A percentile compares a stretch with the other conserved stretches of the same genome.
Conservation (phyloP, 2,113 vertebrate genomes). For the Centropus bengalensis region DNA sequence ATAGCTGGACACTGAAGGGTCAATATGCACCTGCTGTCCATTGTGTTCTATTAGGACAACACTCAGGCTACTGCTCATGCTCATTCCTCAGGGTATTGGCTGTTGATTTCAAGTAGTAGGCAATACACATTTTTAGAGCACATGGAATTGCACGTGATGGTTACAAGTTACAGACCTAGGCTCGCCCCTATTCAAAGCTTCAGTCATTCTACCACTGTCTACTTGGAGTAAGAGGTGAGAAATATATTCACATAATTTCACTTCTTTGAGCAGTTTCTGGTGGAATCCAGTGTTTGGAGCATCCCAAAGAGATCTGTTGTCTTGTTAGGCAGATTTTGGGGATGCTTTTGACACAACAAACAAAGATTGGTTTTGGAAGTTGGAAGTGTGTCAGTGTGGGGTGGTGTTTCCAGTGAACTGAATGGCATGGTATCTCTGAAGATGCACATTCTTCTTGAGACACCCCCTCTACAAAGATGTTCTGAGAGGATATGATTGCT, state of each 20-base stretch:
- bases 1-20: not conserved
- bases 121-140: not conserved
- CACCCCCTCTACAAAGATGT: accelerated
- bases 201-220: not conserved
- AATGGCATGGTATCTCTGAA: accelerated
- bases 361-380: not conserved
- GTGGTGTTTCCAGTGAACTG: not conserved
- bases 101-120: not conserved
- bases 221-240: not conserved
- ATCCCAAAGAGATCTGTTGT: not conserved
- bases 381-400: accelerated
- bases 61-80: not conserved
- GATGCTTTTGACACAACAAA: not conserved
- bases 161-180: not conserved
- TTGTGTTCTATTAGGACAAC: not conserved
- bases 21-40: not conserved
- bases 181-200: not conserved
- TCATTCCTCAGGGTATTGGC: not conserved
- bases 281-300: not conserved
- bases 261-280: not conserved
- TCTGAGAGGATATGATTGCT: not conserved
- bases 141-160: not conserved
- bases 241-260: not conserved
- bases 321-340: not conserved
- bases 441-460: not conserved